Conservation (phyloP, 2,797 vertebrate genomes). For the Cheracebus regulus region DNA sequence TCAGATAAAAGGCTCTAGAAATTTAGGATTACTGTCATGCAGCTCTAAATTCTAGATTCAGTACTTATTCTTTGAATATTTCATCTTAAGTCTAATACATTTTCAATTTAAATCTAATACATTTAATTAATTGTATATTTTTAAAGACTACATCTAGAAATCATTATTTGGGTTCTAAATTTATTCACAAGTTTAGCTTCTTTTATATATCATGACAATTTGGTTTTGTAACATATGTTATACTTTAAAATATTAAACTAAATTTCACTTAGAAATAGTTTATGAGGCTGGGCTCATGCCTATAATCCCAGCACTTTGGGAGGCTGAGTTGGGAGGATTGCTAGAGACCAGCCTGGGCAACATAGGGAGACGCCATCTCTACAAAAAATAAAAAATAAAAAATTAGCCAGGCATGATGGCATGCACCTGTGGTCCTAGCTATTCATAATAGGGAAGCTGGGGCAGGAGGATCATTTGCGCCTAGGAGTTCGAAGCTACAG, state of each 20-base stretch:
- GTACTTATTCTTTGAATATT: not conserved
- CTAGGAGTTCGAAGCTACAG: not conserved
- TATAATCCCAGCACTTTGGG: not conserved
- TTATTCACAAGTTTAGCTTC: not conserved
- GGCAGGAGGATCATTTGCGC: not conserved
- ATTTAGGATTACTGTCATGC: not conserved
- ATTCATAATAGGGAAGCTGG: not conserved
- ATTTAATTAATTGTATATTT: constrained; percentile 33
- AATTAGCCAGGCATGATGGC: not conserved
- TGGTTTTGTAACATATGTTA: constrained; percentile 11
- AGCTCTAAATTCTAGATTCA: constrained; percentile 18
- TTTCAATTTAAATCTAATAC: not conserved
- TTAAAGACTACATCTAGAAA: constrained; percentile 17
- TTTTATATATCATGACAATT: not conserved
- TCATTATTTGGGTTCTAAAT: not conserved
- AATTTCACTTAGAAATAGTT: not conserved
- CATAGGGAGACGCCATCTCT: not conserved
- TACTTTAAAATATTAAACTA: not conserved
- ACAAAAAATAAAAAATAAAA: not conserved
- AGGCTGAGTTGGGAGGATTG: not conserved
- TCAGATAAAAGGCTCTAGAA: constrained; percentile 29
- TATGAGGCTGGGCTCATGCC: not conserved
- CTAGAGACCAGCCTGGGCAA: not conserved
- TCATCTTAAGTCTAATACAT: not conserved
- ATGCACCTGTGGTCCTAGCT: not conserved